A percentile compares a stretch with the other conserved stretches of the same genome.
Evolutionary conservation across 2,113 vertebrate species (phyloP).

Genomic region (Fregetta grallaria): DNA sequence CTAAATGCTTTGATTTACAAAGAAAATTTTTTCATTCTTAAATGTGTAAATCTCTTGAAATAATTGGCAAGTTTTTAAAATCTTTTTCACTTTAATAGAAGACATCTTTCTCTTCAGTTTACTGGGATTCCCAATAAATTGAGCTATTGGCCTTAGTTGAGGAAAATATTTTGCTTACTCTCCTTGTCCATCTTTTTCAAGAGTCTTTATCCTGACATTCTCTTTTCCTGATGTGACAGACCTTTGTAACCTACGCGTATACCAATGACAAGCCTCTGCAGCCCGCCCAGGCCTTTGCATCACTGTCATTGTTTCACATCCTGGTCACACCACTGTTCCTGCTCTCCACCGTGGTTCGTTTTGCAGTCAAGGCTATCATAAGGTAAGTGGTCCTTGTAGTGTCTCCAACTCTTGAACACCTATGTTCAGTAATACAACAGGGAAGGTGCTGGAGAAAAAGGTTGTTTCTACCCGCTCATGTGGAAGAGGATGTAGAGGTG

Average conservation of each 20-base stretch:
- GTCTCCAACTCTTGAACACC: neutral
- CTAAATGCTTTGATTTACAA: neutral
- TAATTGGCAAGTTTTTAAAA: neutral
- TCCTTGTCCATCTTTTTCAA: neutral
- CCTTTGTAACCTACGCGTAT: conserved; percentile 84
- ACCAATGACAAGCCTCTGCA: conserved; percentile 62
- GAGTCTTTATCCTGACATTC: neutral
- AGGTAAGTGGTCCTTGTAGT: conserved; percentile 74
- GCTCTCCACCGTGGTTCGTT: conserved; percentile 94
- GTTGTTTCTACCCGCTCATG: rapidly evolving
- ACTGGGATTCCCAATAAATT: neutral
- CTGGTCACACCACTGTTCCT: conserved; percentile 94
- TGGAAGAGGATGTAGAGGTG: neutral
- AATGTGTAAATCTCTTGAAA: neutral
- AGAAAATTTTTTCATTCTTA: neutral
- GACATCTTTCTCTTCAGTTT: neutral
- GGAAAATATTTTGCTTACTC: neutral
- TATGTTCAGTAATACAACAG: rapidly evolving
- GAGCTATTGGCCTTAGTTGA: neutral
- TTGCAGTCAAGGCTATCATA: conserved; percentile 93
- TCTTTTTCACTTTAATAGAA: neutral
- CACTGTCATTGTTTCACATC: conserved; percentile 93
- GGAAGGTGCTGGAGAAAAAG: neutral
- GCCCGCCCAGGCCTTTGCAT: conserved; percentile 89
- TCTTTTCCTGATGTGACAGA: conserved; percentile 71